Base-by-base conservation (phyloP, 2,888 invertebrate genomes). In the Xylophagus ater region DNA sequence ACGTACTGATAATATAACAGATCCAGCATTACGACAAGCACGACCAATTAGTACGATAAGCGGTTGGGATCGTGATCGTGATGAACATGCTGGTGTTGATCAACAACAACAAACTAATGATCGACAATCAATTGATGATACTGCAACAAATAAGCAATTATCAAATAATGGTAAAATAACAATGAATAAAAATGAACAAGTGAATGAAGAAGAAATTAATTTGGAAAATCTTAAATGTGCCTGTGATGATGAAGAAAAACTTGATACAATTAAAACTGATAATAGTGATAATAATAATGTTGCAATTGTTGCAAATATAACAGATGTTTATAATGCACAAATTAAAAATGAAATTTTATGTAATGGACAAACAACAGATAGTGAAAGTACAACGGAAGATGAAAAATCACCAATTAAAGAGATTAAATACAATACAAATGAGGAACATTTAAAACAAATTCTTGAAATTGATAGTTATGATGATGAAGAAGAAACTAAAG, bases 31-130 rank as follows among this genome's bases (percentile, higher is more conserved):
- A 49, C 70, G 93, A 13, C 88, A 88, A 58, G 88, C 90, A 53
- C 76, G 88, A 30, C 94, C 94, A 13, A 92, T 94, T 49, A 92
- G 90, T 60, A 96, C 94, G 32, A 94, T 94, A 54, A 93, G 92
- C 0, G 94, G 94, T 39, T 88, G 88, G 87, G 88, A 89, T 59
- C 77, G 83, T 24, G 80, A 75, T 52, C 67, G 53, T 58, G 64
- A 57, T 21, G 56, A 57, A 15, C 41, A 43, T 31, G 31, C 33
- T 14, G n/a, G 32, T 19, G 39, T 36, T 17, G 41, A 42, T 15
- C 45, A 42, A 17, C 28, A 37, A 9, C 14, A 23, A 52, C 61
- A 17, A 18, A 19, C 10, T 9, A 23, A 60, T 41, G 55, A 56
- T 5, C 62, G 61, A 25, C 58, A 57, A 41, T 51, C 55, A n/a